Base-by-base conservation (phyloP, 2,888 invertebrate species). In the Euspilapteryx auroguttella region DNA sequence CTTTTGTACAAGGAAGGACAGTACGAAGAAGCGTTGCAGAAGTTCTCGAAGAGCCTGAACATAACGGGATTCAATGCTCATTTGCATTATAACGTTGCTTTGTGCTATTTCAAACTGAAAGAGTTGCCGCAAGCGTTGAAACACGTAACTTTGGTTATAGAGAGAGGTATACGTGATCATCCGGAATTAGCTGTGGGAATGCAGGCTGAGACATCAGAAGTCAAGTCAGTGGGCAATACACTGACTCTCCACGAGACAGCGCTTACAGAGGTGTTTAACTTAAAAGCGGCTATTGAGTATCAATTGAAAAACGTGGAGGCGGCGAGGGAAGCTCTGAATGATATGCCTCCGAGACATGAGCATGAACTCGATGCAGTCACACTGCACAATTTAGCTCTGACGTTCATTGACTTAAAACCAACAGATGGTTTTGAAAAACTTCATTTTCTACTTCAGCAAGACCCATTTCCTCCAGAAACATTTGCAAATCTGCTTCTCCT, bases 241-340 rank as follows among this genome's bases (percentile, higher is more conserved):
- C 69, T 94, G 32, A 89, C 89, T 1, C 78, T 99, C 32, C 96
- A 98, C 48, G 89, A 97, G 57, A 97, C 98, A 3, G 95, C 96
- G 12, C 80, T 99, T 3, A 93, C 99, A 8, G 99, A 99, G 71
- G 97, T 98, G 0, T 94, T 98, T 51, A 99, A 99, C 71, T 79
- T 99, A 12, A 98, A 98, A 78, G 96, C 98, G 7, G 98, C 98
- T 3, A 94, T 99, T 43, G 97, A 98, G 63, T 99, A 94, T 64
- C 93, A 95, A 55, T 80, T 73, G 26, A 76, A 75, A 44, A 51
- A 63, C 81, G 86, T 85, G 45, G 91, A 92, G 45, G 88, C 89
- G 2, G 89, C 94, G 1, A 80, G 87, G 41, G 93, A 94, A 64
- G 92, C 94, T 0, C 59, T 94, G 15, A 86, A 87, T 3, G 93